Conservation (phyloP, 2,797 vertebrate species). For the Diplodus puntazzo region DNA sequence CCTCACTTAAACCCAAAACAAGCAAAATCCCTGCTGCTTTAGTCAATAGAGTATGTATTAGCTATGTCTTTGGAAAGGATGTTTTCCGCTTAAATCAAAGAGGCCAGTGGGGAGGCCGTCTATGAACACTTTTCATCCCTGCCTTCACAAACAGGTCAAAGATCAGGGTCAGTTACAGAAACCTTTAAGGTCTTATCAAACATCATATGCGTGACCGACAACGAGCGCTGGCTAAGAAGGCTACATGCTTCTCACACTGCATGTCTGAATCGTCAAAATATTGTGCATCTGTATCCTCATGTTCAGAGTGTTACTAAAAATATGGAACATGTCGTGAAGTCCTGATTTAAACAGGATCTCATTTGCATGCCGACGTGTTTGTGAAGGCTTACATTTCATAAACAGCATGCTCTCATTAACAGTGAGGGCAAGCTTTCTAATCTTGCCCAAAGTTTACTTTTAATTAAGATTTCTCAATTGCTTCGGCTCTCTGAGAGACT, state of each 20-base stretch:
- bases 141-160: not conserved
- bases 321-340: conserved; percentile 52
- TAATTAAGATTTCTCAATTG: conserved; percentile 80
- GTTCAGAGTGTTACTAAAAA: conserved; percentile 49
- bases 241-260: not conserved
- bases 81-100: conserved; percentile 16
- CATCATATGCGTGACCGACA: not conserved
- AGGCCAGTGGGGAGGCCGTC: not conserved
- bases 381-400: conserved; percentile 70
- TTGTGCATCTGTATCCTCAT: conserved; percentile 9
- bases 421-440: conserved; percentile 69
- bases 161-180: not conserved
- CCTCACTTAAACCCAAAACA: conserved; percentile 35
- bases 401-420: conserved; percentile 75
- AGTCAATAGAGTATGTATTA: conserved; percentile 36
- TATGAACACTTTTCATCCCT: not conserved
- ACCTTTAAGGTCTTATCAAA: conserved; percentile 7
- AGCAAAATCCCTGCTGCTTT: conserved; percentile 37
- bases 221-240: conserved; percentile 5
- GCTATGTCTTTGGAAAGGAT: not conserved
- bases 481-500: conserved; percentile 62
- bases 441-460: conserved; percentile 82
- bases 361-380: conserved; percentile 73
- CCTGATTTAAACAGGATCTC: conserved; percentile 62
- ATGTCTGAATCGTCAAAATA: conserved; percentile 25